Evolutionary conservation across 2,113 vertebrate genomes (phyloP).

Genomic region (Austrofundulus limnaeus): DNA sequence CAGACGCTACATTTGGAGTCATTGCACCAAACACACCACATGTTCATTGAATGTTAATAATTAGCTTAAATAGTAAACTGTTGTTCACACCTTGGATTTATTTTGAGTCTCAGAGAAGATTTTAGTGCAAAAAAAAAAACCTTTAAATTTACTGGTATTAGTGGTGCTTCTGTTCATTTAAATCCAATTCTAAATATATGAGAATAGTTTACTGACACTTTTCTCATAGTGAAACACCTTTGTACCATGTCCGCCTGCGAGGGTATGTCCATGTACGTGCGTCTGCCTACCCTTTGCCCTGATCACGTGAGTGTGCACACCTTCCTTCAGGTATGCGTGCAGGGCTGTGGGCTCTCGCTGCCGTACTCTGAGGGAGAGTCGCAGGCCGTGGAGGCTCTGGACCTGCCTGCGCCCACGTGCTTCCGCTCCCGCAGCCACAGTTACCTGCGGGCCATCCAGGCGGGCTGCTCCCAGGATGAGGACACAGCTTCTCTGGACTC

Average conservation of each 20-base stretch:
- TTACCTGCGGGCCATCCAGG: conserved; percentile 98
- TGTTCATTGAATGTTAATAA: not conserved
- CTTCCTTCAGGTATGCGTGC: conserved; percentile 84
- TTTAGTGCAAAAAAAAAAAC: not conserved
- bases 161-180: not conserved
- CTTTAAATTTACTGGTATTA: not conserved
- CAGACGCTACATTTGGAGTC: not conserved
- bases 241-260: not conserved
- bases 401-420: conserved; percentile 92
- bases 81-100: not conserved
- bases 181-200: not conserved
- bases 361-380: conserved; percentile 88
- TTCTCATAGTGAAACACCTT: not conserved
- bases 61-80: not conserved
- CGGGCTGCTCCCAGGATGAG: conserved; percentile 96
- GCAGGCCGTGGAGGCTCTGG: conserved; percentile 86
- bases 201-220: not conserved
- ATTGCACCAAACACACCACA: not conserved
- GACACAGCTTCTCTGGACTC: conserved; percentile 90
- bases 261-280: conserved; percentile 16
- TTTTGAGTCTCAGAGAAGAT: not conserved
- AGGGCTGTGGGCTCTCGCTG: conserved; percentile 80
- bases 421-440: conserved; percentile 98
- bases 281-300: conserved; percentile 51
- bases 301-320: conserved; percentile 66